Base-by-base conservation (phyloP, 2,797 vertebrate genomes). In the Strix occidentalis region DNA sequence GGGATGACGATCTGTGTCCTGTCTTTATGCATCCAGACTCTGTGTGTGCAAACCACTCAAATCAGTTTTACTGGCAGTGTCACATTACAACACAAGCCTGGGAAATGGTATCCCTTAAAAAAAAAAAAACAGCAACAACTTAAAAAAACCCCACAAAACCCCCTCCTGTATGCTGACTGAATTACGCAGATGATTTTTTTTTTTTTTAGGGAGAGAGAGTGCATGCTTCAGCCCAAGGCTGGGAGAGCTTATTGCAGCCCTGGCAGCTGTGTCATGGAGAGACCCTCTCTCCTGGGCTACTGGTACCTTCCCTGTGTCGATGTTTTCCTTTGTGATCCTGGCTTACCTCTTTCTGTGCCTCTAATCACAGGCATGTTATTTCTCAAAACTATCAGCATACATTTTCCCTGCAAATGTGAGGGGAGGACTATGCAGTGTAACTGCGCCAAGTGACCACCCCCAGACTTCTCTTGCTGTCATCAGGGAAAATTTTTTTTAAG, bases 61-160 rank as follows among this genome's bases (percentile, higher is more conserved):
- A 60, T 60, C 35, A 6, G 16, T 72, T 80, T 87, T 64, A 58
- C 43, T 66, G 68, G 29, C 39, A 60, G 35, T 11, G 43, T 46
- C 9, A 2, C 19, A 13, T 79, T 66, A 56, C 58, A 61, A 16
- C n/a, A 23, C 26, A 46, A 87, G 19, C 29, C 56, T 66, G 26
- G 58, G 39, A 87, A 85, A 60, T 48, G 0, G 29, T 60, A 68
- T 68, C 33, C 21, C 35, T 46, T 35, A 19, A 19, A 35, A 72
- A 39, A 46, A 33, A 48, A 39, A 25, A 74, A 28, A 9, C 21
- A 64, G 63, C 17, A 68, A 3, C 9, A 48, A 29, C 24, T 46
- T 37, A 39, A 60, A 64, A 21, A 16, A 48, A 2, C 0, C 2
- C 15, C 11, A 20, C 8, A 23, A 15, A 33, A 9, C 1, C 1